These are phyloP conservation scores for Tetragonula carbonaria DNA, from an alignment of 2,888 invertebrate genomes.

Conservation along the genomic window DNA sequence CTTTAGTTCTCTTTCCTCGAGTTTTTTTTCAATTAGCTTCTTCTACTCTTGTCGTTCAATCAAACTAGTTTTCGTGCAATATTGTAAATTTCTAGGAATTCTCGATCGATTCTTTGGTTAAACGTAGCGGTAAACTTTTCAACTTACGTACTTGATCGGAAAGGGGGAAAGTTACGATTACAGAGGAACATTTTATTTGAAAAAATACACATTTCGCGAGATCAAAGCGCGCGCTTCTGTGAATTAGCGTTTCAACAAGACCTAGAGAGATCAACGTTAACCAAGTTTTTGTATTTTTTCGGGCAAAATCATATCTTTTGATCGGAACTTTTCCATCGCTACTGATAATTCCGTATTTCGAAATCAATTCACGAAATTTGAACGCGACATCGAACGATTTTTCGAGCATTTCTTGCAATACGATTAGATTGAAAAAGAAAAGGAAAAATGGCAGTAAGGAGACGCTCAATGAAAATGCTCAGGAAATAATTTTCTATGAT, in stretches of 20 bases:
- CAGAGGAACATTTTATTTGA: slow-evolving; percentile 27
- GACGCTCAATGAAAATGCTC: slow-evolving; percentile 31
- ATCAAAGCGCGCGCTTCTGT: background rate
- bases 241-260: background rate
- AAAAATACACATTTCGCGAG: slow-evolving; percentile 19
- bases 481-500: slow-evolving; percentile 29
- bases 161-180: slow-evolving; percentile 39
- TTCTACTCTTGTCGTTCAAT: background rate
- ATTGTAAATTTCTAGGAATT: slow-evolving; percentile 27
- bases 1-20: background rate
- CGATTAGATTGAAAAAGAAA: background rate
- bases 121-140: background rate
- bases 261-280: background rate
- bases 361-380: background rate
- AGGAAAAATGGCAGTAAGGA: background rate
- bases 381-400: background rate
- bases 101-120: slow-evolving; percentile 5
- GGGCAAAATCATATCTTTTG: slow-evolving; percentile 12
- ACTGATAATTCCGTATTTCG: background rate
- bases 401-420: background rate
- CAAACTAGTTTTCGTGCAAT: slow-evolving; percentile 58
- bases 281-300: slow-evolving; percentile 30
- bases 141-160: background rate
- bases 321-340: slow-evolving; percentile 41
- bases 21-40: too few species aligned